phyloP scores from a whole-genome alignment of 1,140 invertebrate species.

The Papilio aristodemus region DNA sequence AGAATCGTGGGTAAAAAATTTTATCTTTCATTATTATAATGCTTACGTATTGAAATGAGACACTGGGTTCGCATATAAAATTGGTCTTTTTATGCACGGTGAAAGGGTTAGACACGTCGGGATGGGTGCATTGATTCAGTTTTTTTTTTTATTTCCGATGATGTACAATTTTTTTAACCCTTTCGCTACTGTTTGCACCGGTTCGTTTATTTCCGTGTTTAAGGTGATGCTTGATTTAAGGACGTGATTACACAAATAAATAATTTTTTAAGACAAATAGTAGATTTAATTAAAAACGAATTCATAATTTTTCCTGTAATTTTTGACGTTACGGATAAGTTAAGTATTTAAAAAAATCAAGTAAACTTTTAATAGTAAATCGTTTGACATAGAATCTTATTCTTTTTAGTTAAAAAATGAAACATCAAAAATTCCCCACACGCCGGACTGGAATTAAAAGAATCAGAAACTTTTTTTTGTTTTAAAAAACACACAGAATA shows the following conservation, averaged over 20 bases:
- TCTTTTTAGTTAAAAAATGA: no score
- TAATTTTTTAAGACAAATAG: background rate
- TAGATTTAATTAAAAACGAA: no score
- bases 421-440: no score
- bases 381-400: no score
- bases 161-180: slow-evolving; percentile 51
- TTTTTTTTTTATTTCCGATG: slow-evolving; percentile 63
- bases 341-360: no score
- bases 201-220: slow-evolving; percentile 64
- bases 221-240: slow-evolving; percentile 56
- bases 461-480: no score
- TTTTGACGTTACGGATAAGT: no score
- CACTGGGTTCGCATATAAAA: slow-evolving; percentile 74
- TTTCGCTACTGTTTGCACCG: slow-evolving; percentile 59
- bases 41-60: slow-evolving; percentile 75
- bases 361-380: no score
- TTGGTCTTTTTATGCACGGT: slow-evolving; percentile 67
- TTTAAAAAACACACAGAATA: no score
- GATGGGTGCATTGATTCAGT: slow-evolving; percentile 52
- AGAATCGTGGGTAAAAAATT: slow-evolving; percentile 75
- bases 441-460: no score
- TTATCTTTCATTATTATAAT: slow-evolving; percentile 72
- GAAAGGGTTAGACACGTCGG: slow-evolving; percentile 67
- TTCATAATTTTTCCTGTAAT: no score
- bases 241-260: slow-evolving; percentile 31